Percentiles rank a stretch among this genome's conserved stretches.
phyloP scores from a whole-genome alignment of 2,113 vertebrate genomes.

The Vireo altiloquus region DNA sequence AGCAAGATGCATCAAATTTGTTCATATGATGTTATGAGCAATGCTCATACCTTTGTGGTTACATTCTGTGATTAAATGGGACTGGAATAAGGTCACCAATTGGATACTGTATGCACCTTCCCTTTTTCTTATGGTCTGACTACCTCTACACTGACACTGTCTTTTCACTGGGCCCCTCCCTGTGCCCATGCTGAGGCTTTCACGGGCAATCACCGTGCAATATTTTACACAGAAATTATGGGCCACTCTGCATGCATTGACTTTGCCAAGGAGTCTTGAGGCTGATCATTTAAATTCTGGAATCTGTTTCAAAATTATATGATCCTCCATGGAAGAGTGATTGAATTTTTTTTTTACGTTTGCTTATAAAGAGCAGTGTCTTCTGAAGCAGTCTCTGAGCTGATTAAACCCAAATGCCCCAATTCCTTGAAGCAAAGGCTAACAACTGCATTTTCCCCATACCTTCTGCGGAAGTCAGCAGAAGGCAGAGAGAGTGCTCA shows the following conservation, averaged over 20 bases:
- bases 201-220: background rate
- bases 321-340: background rate
- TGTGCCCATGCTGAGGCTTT: background rate
- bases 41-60: accelerated
- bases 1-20: background rate
- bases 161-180: background rate
- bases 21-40: accelerated
- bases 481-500: background rate
- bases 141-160: background rate
- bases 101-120: background rate
- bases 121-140: background rate
- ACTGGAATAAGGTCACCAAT: background rate
- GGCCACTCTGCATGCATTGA: background rate
- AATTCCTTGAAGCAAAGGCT: background rate
- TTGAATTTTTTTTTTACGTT: background rate
- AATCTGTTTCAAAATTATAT: background rate
- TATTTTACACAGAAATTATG: background rate
- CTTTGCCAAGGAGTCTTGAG: background rate
- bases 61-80: background rate
- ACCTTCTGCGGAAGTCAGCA: background rate
- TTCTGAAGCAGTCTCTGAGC: background rate
- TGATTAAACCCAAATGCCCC: background rate
- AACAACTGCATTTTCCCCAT: background rate
- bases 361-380: background rate
- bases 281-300: background rate